A percentile compares a stretch with the other conserved stretches of the same genome.
phyloP scores from a whole-genome alignment of 2,888 invertebrate species.

The Ormyrus pomaceus region DNA sequence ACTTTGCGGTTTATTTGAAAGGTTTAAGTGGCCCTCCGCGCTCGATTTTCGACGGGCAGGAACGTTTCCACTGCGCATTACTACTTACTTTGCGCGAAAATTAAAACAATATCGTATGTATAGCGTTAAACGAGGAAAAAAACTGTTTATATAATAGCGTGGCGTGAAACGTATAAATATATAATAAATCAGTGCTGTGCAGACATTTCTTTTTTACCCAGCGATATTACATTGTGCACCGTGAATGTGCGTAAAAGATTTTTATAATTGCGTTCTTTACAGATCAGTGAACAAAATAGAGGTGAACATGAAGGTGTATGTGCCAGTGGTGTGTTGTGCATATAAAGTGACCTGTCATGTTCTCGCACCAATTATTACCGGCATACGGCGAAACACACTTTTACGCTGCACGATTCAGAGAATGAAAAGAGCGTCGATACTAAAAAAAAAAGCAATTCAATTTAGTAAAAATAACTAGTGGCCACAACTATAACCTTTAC shows the following conservation, averaged over 20 bases:
- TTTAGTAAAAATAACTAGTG: too few relatives aligned
- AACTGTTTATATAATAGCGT: constrained; percentile 47
- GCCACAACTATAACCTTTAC: too few relatives aligned
- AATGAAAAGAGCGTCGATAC: not conserved
- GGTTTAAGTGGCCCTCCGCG: not conserved
- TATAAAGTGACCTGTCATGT: constrained; percentile 26
- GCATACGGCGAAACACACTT: not conserved
- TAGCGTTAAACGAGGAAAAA: constrained; percentile 6
- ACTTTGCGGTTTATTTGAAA: constrained; percentile 23
- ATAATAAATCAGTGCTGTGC: constrained; percentile 69
- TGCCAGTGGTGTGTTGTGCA: constrained; percentile 51
- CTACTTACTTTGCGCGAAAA: not conserved
- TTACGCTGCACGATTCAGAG: not conserved
- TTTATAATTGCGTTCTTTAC: constrained; percentile 21
- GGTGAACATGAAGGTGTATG: constrained; percentile 43
- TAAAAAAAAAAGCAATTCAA: too few relatives aligned
- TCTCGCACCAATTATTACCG: constrained; percentile 54
- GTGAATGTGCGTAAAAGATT: constrained; percentile 24
- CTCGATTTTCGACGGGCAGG: not conserved
- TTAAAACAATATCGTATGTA: not conserved
- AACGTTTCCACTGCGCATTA: constrained; percentile 17
- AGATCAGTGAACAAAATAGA: constrained; percentile 29
- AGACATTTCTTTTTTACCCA: constrained; percentile 62
- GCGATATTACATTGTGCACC: constrained; percentile 31
- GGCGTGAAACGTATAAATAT: constrained; percentile 42